A percentile compares a stretch with the other conserved stretches of the same genome.
Conservation (phyloP, 2,888 invertebrate genomes). For the Loripinus fragilis region DNA sequence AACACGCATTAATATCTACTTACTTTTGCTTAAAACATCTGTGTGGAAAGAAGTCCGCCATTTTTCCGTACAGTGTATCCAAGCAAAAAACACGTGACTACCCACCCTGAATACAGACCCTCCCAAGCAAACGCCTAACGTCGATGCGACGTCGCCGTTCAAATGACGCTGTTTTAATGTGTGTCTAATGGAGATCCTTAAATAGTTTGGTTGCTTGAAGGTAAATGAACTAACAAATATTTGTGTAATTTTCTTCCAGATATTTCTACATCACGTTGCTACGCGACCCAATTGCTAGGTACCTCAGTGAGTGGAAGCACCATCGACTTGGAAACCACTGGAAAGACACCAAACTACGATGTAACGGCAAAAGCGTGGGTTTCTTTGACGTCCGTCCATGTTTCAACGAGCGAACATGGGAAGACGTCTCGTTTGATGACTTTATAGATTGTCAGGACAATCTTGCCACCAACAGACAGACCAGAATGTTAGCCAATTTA, state of each 20-base stretch:
- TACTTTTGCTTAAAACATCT: no score
- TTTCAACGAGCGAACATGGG: slow-evolving; percentile 47
- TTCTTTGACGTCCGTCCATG: slow-evolving; percentile 55
- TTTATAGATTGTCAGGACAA: slow-evolving; percentile 57
- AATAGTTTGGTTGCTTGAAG: no score
- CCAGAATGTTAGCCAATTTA: slow-evolving; percentile 56
- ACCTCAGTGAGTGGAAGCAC: slow-evolving; percentile 56
- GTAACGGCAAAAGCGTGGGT: slow-evolving; percentile 38
- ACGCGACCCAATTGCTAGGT: slow-evolving; percentile 49
- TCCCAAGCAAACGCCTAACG: no score
- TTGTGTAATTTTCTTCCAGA: slow-evolving; percentile 8
- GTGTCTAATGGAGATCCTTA: no score
- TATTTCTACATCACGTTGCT: slow-evolving; percentile 46
- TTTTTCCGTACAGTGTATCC: no score
- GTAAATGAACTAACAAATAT: no score
- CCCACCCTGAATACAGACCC: no score
- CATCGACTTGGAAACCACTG: slow-evolving; percentile 50
- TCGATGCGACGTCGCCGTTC: no score
- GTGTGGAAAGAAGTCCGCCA: no score
- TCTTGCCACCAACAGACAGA: slow-evolving; percentile 55
- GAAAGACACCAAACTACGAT: slow-evolving; percentile 46
- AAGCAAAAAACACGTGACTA: no score
- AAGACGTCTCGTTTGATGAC: slow-evolving; percentile 43
- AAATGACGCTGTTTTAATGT: no score
- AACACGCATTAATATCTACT: no score